Percentiles rank a stretch among this genome's conserved stretches.
phyloP scores from a whole-genome alignment of 2,888 invertebrate species.

The Drosophila trichaetosa region DNA sequence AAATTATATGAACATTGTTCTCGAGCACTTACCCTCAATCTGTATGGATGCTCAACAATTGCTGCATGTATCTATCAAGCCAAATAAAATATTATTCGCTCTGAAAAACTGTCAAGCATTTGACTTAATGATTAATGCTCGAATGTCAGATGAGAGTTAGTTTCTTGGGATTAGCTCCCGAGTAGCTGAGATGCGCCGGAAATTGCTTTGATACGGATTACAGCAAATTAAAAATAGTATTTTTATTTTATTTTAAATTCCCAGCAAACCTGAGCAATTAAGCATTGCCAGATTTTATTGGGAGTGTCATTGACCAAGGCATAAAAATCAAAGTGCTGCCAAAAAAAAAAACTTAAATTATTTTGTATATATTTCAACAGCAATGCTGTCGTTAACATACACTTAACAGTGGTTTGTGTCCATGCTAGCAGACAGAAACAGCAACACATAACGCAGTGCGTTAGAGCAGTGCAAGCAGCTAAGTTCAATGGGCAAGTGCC shows the following conservation, averaged over 20 bases:
- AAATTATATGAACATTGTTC: constrained; percentile 72
- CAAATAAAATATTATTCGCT: neutral
- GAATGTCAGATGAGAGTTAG: constrained; percentile 5
- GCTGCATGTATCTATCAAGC: neutral
- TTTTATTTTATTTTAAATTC: neutral
- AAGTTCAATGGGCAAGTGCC: fast-evolving
- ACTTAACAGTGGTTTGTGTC: constrained; percentile 65
- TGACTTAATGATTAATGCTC: constrained; percentile 45
- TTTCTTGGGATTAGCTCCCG: neutral
- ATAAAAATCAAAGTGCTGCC: neutral
- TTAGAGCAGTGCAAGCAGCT: constrained; percentile 32
- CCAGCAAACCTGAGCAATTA: neutral
- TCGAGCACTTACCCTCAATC: neutral
- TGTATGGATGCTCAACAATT: neutral
- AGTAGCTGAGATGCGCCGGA: constrained; percentile 26
- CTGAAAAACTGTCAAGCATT: constrained; percentile 11
- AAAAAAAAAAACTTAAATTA: neutral
- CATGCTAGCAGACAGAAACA: constrained; percentile 29
- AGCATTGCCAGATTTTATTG: neutral
- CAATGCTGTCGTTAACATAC: constrained; percentile 20
- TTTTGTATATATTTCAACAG: neutral
- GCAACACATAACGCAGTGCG: neutral
- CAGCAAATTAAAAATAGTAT: neutral
- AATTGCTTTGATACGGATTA: constrained; percentile 19
- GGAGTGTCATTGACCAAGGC: neutral